phyloP scores from a whole-genome alignment of 2,888 invertebrate genomes.

The Hypomecis atomaria region DNA sequence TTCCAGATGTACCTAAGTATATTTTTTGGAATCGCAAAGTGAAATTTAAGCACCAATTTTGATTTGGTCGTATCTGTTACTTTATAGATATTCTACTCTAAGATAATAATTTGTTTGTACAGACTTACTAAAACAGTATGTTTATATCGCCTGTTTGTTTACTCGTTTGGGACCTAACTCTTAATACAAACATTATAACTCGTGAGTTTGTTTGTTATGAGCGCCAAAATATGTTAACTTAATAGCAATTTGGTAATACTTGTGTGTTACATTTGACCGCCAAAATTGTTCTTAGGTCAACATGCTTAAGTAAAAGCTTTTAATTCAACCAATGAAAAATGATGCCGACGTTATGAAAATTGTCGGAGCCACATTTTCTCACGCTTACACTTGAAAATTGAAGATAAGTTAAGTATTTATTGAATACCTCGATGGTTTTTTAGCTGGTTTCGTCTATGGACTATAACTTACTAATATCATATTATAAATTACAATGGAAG shows the following conservation, averaged over 20 bases:
- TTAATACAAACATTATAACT: slow-evolving; percentile 13
- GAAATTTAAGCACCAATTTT: neutral
- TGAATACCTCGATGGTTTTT: too few species aligned
- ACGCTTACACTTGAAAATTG: too few species aligned
- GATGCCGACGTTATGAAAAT: too few species aligned
- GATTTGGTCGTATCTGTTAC: neutral
- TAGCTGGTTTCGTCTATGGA: too few species aligned
- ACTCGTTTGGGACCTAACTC: slow-evolving; percentile 6
- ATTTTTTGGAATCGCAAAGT: too few species aligned
- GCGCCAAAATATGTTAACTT: slow-evolving; percentile 9
- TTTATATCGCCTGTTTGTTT: slow-evolving; percentile 6
- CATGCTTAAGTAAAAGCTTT: neutral
- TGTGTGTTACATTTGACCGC: slow-evolving; percentile 1
- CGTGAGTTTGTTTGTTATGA: slow-evolving; percentile 5
- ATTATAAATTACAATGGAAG: too few species aligned
- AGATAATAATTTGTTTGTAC: neutral
- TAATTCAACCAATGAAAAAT: too few species aligned
- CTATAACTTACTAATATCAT: too few species aligned
- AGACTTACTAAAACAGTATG: neutral
- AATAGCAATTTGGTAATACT: neutral
- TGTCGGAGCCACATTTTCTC: too few species aligned
- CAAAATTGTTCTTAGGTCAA: neutral
- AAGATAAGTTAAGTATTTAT: too few species aligned
- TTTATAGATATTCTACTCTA: neutral
- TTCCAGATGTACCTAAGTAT: too few species aligned